Evolutionary conservation across 2,888 invertebrate species (phyloP).

Genomic region (Galeruca laticollis): DNA sequence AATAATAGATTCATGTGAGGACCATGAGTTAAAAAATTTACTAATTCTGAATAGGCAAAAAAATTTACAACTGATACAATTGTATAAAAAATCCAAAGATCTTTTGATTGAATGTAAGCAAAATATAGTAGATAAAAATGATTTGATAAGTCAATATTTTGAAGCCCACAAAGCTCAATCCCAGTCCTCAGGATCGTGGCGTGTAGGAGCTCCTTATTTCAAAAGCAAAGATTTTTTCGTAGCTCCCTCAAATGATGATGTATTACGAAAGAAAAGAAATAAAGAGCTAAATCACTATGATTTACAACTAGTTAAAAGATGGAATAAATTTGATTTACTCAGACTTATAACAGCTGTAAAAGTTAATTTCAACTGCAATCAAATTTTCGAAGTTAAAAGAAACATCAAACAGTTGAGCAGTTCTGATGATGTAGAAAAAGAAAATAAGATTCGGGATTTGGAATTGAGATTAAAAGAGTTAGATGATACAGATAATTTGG

Average conservation of each 20-base stretch:
- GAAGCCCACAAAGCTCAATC: conserved; percentile 10
- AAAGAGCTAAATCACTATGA: conserved; percentile 53
- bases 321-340: conserved; percentile 58
- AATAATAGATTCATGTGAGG: conserved; percentile 53
- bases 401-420: conserved; percentile 23
- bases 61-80: conserved; percentile 51
- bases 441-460: conserved; percentile 59
- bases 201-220: conserved; percentile 74
- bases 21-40: conserved; percentile 51
- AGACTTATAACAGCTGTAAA: conserved; percentile 52
- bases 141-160: conserved; percentile 27
- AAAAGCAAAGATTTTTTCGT: conserved; percentile 72
- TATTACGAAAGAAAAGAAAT: conserved; percentile 56
- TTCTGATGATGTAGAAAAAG: conserved; percentile 9
- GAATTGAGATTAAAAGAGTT: conserved; percentile 47
- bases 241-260: conserved; percentile 73
- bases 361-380: conserved; percentile 52
- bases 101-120: conserved; percentile 49
- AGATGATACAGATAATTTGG: conserved; percentile 39
- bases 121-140: conserved; percentile 44
- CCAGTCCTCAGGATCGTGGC: conserved; percentile 43
- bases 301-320: conserved; percentile 57
- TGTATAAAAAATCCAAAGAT: conserved; percentile 53
- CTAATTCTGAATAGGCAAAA: conserved; percentile 55
- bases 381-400: conserved; percentile 43